Evolutionary conservation across 1,140 invertebrate genomes (phyloP), one percentile per base, ranked within the genome.

Genomic region (Heliconius hermathena): DNA sequence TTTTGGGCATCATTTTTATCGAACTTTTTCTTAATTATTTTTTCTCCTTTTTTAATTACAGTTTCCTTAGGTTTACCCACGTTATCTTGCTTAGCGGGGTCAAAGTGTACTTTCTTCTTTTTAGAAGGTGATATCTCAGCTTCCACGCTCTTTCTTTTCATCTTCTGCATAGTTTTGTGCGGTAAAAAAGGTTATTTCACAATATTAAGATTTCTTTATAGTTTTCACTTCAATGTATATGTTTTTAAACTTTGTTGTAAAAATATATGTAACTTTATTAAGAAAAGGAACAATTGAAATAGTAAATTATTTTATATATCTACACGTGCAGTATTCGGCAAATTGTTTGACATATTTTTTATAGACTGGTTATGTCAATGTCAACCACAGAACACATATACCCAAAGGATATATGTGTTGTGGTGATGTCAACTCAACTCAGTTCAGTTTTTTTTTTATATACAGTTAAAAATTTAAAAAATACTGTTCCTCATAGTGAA

Each of bases 121-220:
- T 90, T 91, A 9, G 88, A 80, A 13, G 85, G 52, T 8, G 82
- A 76, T 36, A 75, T 66, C 71, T 84, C 84, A 57, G 71, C 72
- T 52, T 88, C 89, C 22, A 79, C 76, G 33, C 60, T 80, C 87
- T 93, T 93, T 82, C 91, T 89, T 86, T 94, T 94, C 38, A 85
- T 80, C 87, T 92, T 90, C 75, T 91, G 87, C 93, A 94, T 94
- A 18, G 4, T 76, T 16, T 11, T 3, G 9, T 22, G 33, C 20
- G n/a, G 5, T 46, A 49, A 46, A 60, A n/a, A 4, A 76, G 75
- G 75, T 71, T 71, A 76, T 46, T 73, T 38, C 11, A 29, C 22
- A 66, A 66, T 13, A 26, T 29, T 13, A 29, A 66, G 20, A 52
- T 52, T 3, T 29, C 4, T 66, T 26, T 13, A n/a, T 26, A 20